Evolutionary conservation across 2,888 invertebrate species (phyloP).

Genomic region (Xestoiulus laeticollis): DNA sequence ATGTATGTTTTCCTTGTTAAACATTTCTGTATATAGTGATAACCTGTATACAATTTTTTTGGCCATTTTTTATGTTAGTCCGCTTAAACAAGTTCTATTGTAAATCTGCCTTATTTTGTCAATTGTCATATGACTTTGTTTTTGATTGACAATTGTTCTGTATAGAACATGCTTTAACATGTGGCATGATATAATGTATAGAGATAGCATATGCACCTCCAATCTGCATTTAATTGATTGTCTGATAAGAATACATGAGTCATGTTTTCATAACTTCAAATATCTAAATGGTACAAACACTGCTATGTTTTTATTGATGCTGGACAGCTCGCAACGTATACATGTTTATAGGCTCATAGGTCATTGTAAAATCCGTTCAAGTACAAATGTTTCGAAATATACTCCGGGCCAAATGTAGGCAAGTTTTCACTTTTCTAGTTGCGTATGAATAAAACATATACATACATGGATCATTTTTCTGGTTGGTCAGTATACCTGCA

Average conservation of each 20-base stretch:
- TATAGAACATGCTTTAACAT: too few species aligned
- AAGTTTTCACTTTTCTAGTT: neutral
- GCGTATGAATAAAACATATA: conserved; percentile 32
- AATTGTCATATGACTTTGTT: too few species aligned
- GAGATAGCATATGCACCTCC: too few species aligned
- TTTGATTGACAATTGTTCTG: too few species aligned
- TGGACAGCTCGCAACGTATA: neutral
- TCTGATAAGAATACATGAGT: neutral
- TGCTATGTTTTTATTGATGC: neutral
- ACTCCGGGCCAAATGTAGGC: conserved; percentile 10
- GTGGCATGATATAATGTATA: too few species aligned
- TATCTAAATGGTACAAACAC: neutral
- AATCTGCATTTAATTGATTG: too few species aligned
- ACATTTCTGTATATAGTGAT: too few species aligned
- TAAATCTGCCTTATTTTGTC: too few species aligned
- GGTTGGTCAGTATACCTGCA: conserved; percentile 37
- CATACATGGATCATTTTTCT: neutral
- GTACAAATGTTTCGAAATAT: conserved; percentile 35
- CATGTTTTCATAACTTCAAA: neutral
- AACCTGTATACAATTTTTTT: too few species aligned
- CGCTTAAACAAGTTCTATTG: too few species aligned
- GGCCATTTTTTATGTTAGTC: too few species aligned
- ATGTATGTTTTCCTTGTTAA: too few species aligned
- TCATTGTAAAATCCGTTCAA: conserved; percentile 1
- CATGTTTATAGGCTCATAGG: neutral